Evolutionary conservation across 2,113 vertebrate genomes (phyloP).

Genomic region (Leiothrix lutea): DNA sequence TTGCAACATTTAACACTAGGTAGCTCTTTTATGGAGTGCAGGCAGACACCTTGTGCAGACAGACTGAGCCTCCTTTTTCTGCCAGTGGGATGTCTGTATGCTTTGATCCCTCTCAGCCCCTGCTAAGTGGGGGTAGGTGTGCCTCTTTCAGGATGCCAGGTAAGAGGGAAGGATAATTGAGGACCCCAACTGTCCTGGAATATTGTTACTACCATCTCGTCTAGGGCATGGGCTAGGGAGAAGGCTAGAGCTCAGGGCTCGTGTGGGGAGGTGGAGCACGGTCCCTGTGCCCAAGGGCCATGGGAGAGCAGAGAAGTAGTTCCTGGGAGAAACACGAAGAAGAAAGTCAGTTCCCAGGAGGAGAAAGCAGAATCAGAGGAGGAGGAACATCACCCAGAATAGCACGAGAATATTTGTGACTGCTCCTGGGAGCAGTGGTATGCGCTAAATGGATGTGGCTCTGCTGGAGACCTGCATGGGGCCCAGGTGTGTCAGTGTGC

Average conservation of each 20-base stretch:
- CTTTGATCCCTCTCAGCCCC: not conserved
- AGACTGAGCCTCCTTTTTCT: not conserved
- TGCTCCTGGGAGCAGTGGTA: not conserved
- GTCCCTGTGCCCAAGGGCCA: not conserved
- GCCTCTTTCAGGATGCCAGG: fast-evolving
- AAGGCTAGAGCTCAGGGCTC: not conserved
- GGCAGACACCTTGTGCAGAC: fast-evolving
- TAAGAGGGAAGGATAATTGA: not conserved
- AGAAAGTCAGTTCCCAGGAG: not conserved
- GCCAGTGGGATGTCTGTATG: fast-evolving
- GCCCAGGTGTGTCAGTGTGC: not conserved
- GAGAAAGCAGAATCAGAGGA: not conserved
- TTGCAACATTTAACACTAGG: not conserved
- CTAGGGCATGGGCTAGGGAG: fast-evolving
- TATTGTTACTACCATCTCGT: fast-evolving
- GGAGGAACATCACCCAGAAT: not conserved
- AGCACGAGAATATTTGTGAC: not conserved
- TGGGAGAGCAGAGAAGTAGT: not conserved
- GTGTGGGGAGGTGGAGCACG: fast-evolving
- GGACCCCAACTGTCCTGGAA: not conserved
- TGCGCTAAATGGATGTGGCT: not conserved
- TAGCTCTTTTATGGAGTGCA: not conserved
- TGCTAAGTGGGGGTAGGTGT: fast-evolving
- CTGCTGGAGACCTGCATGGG: not conserved
- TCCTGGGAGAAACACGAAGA: not conserved